A percentile compares a stretch with the other conserved stretches of the same genome.
phyloP scores from a whole-genome alignment of 2,113 vertebrate species.

The Sakesphorus luctuosus region DNA sequence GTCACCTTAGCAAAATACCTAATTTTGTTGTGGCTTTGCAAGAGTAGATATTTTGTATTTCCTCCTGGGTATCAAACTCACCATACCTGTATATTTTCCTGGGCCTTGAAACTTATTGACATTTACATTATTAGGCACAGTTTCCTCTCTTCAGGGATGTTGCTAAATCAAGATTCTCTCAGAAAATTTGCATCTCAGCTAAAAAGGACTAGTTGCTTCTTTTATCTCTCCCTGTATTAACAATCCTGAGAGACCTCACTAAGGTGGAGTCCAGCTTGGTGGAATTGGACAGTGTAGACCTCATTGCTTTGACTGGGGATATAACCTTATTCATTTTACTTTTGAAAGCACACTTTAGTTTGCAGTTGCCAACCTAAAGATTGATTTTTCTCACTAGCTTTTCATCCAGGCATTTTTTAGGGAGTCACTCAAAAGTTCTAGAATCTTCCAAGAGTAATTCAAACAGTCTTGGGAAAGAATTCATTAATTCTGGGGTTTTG shows the following conservation, averaged over 20 bases:
- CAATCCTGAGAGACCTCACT: neutral
- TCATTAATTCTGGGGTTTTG: neutral
- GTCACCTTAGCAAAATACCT: neutral
- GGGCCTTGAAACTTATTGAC: neutral
- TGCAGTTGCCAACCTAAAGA: neutral
- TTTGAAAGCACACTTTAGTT: neutral
- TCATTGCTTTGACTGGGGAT: neutral
- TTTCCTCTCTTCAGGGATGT: neutral
- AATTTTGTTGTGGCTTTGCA: neutral
- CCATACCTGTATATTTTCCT: neutral
- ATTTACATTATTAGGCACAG: neutral
- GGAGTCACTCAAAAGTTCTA: neutral
- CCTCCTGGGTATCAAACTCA: neutral
- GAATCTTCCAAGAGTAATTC: neutral
- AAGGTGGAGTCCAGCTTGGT: neutral
- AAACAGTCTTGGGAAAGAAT: neutral
- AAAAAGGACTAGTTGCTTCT: neutral
- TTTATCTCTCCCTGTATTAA: neutral
- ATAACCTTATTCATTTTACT: neutral
- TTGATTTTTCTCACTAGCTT: neutral
- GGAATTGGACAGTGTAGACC: neutral
- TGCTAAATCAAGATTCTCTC: neutral
- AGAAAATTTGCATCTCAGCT: neutral
- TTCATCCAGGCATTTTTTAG: neutral
- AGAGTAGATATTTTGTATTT: neutral